Conservation (phyloP, 1,140 invertebrate genomes). For the Centruroides sculpturatus region DNA sequence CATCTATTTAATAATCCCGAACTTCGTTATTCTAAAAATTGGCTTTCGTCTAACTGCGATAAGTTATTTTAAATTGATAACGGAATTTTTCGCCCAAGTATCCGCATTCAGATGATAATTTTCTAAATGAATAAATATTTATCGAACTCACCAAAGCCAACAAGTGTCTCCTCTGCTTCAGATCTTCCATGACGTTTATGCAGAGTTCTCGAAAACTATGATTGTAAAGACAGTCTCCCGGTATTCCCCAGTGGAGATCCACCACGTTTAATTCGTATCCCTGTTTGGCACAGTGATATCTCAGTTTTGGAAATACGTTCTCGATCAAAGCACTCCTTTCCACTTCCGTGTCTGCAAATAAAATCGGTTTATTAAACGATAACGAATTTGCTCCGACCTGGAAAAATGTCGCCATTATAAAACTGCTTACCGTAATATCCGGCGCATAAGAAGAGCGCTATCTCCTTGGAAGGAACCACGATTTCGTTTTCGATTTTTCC, state of each 20-base stretch:
- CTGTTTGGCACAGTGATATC: slow-evolving; percentile 39
- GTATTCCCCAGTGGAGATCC: slow-evolving; percentile 51
- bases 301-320: slow-evolving; percentile 43
- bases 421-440: slow-evolving; percentile 11
- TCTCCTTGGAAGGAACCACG: slow-evolving; percentile 7
- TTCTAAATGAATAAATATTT: too few relatives aligned
- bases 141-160: slow-evolving; percentile 7
- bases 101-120: too few relatives aligned
- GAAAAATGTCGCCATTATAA: background rate
- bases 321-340: slow-evolving; percentile 49
- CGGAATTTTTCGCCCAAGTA: too few relatives aligned
- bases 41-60: too few relatives aligned
- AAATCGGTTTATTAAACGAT: slow-evolving; percentile 2
- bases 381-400: background rate
- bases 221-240: slow-evolving; percentile 46
- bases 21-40: too few relatives aligned
- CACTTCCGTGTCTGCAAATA: slow-evolving; percentile 27
- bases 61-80: too few relatives aligned
- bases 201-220: slow-evolving; percentile 57
- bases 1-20: too few relatives aligned
- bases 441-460: slow-evolving; percentile 8
- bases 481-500: slow-evolving; percentile 3
- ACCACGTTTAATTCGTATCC: slow-evolving; percentile 53
- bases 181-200: slow-evolving; percentile 27
- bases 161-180: slow-evolving; percentile 9